A percentile compares a stretch with the other conserved stretches of the same genome.
Evolutionary conservation across 1,140 invertebrate species (phyloP).

Genomic region (Bursaphelenchus mucronatus): DNA sequence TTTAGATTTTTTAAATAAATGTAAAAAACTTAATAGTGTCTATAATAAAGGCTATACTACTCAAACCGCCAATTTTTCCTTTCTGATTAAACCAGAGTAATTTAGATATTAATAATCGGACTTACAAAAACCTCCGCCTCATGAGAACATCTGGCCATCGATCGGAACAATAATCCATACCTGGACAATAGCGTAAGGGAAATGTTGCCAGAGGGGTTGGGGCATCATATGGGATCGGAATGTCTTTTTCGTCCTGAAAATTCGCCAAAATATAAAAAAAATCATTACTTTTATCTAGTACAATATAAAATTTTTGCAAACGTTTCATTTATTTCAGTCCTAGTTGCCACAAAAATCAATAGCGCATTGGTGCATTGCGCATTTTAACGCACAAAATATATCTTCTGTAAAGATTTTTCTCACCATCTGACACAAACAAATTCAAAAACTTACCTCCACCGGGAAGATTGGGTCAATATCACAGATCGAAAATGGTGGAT

Average conservation of each 20-base stretch:
- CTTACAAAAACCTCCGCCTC: slow-evolving; percentile 8
- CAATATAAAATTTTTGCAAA: too few species aligned
- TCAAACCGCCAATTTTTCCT: not conserved
- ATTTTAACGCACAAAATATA: not conserved
- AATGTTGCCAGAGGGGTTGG: slow-evolving; percentile 10
- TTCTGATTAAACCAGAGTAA: not conserved
- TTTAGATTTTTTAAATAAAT: slow-evolving; percentile 1
- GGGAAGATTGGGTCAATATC: slow-evolving; percentile 13
- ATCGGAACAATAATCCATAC: slow-evolving; percentile 14
- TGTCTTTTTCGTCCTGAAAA: slow-evolving; percentile 14
- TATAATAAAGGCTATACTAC: not conserved
- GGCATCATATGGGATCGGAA: slow-evolving; percentile 5
- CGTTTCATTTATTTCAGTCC: too few species aligned
- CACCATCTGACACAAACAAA: not conserved
- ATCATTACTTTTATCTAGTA: too few species aligned
- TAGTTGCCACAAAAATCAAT: too few species aligned
- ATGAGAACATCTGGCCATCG: not conserved
- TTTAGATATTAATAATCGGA: not conserved
- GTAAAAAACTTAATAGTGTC: not conserved
- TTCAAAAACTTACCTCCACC: not conserved
- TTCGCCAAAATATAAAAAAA: too few species aligned
- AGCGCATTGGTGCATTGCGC: too few species aligned
- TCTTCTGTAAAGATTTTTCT: not conserved
- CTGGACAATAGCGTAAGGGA: slow-evolving; percentile 2
- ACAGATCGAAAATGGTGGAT: slow-evolving; percentile 15